Conservation (phyloP, 2,888 invertebrate genomes). For the Cerceris rybyensis region DNA sequence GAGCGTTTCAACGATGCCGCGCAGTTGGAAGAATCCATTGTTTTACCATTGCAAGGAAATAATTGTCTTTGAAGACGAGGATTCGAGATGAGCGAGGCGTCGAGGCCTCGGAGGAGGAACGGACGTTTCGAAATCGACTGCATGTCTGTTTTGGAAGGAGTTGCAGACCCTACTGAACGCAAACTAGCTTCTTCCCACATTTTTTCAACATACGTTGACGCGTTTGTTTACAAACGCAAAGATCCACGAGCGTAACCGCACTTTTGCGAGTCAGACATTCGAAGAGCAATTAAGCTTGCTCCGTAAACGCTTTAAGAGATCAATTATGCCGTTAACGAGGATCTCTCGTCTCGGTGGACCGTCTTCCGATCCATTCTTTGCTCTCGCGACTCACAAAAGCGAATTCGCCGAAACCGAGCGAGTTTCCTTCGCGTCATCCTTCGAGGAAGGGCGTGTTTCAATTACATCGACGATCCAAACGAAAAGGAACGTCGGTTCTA, state of each 20-base stretch:
- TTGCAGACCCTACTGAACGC: no score
- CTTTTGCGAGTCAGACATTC: conserved; percentile 31
- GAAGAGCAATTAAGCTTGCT: conserved; percentile 32
- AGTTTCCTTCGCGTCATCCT: conserved; percentile 6
- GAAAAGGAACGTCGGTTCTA: background rate
- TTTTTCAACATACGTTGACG: no score
- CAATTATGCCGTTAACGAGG: conserved; percentile 41
- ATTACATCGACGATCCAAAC: background rate
- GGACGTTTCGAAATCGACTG: no score
- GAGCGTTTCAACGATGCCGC: conserved; percentile 11
- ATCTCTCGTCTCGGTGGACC: background rate
- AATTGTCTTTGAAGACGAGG: conserved; percentile 11
- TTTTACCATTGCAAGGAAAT: conserved; percentile 24
- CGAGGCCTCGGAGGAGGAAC: no score
- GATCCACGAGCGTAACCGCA: background rate
- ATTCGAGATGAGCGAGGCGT: no score
- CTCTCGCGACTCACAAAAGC: background rate
- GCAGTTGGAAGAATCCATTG: conserved; percentile 36
- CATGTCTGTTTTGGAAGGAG: no score
- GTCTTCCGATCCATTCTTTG: background rate
- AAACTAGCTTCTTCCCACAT: no score
- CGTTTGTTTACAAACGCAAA: no score
- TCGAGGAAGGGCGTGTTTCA: conserved; percentile 29
- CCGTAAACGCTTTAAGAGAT: conserved; percentile 11
- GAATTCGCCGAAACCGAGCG: conserved; percentile 17